Conservation (phyloP, 1,140 invertebrate species). For the Pseudomyrmex cubaensis region DNA sequence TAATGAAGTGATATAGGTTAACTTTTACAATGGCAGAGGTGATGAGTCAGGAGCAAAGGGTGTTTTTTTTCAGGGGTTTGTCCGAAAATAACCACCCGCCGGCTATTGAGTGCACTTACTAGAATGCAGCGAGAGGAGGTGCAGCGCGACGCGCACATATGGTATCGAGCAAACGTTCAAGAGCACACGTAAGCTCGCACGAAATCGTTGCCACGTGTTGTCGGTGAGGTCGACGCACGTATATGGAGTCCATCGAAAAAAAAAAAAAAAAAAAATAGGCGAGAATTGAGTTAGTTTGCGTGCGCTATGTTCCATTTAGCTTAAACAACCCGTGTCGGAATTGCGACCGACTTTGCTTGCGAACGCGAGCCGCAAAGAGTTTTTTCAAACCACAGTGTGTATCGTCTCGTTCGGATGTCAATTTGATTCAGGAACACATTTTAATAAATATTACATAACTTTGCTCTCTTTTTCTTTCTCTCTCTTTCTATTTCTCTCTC, state of each 20-base stretch:
- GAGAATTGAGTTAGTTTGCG: constrained; percentile 40
- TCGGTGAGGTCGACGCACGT: constrained; percentile 31
- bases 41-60: constrained; percentile 1
- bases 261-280: background rate
- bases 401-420: background rate
- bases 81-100: constrained; percentile 50
- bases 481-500: too few species aligned
- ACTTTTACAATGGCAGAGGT: background rate
- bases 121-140: constrained; percentile 11
- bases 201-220: constrained; percentile 56
- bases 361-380: background rate
- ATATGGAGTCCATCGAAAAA: constrained; percentile 14
- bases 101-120: constrained; percentile 42
- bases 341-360: constrained; percentile 24
- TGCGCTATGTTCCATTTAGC: constrained; percentile 18
- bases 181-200: background rate
- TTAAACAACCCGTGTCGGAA: constrained; percentile 43
- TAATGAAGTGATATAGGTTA: background rate
- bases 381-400: background rate
- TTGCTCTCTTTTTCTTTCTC: too few species aligned
- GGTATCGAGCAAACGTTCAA: constrained; percentile 7
- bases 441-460: background rate
- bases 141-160: constrained; percentile 33
- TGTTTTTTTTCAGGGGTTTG: constrained; percentile 30
- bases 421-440: background rate